A percentile compares a stretch with the other conserved stretches of the same genome.
Conservation (phyloP, 2,888 invertebrate species). For the Polietes domitor region DNA sequence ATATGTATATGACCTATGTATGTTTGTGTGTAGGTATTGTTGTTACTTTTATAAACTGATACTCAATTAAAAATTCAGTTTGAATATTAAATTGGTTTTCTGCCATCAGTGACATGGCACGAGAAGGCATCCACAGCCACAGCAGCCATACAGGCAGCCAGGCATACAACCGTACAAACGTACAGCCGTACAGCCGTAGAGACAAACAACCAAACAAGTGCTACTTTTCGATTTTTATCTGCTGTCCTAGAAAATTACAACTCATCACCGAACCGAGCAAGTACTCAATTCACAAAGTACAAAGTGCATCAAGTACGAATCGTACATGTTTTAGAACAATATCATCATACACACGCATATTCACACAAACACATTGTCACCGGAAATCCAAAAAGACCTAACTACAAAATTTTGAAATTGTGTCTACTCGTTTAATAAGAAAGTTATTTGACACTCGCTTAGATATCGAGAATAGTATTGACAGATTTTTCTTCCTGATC, state of each 20-base stretch:
- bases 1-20: neutral
- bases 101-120: conserved; percentile 49
- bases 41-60: conserved; percentile 58
- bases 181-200: conserved; percentile 21
- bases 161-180: neutral
- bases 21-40: neutral
- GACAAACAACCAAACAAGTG: conserved; percentile 32
- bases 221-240: conserved; percentile 55
- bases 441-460: no score
- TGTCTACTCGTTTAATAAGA: no score
- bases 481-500: no score
- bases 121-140: conserved; percentile 12
- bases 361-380: no score
- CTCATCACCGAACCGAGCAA: conserved; percentile 53
- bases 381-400: no score
- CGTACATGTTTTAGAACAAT: conserved; percentile 39
- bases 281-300: conserved; percentile 32
- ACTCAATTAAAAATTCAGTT: conserved; percentile 66
- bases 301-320: conserved; percentile 36
- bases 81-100: conserved; percentile 67
- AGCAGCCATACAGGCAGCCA: conserved; percentile 14
- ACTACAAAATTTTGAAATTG: no score
- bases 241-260: conserved; percentile 67
- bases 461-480: no score
- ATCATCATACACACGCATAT: conserved; percentile 2